These are phyloP conservation scores for Dufourea novaeangliae DNA, from an alignment of 1,140 invertebrate genomes.

Conservation along the genomic window DNA sequence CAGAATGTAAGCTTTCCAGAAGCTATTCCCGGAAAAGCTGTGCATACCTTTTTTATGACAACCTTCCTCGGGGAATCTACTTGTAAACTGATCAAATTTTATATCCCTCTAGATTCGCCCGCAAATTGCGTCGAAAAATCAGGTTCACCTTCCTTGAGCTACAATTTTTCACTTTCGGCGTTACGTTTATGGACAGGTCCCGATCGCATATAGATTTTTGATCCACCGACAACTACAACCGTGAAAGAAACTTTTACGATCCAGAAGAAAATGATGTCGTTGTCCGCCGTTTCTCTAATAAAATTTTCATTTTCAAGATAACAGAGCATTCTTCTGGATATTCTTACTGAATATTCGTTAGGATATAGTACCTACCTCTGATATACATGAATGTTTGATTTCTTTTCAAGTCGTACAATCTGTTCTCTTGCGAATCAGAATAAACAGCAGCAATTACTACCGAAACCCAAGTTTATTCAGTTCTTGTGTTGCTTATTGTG, in stretches of 20 bases:
- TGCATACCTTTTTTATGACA: constrained; percentile 4
- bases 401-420: too few species aligned
- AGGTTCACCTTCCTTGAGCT: background rate
- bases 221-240: background rate
- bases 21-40: background rate
- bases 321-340: background rate
- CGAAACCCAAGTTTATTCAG: too few species aligned
- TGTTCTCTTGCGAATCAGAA: too few species aligned
- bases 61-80: background rate
- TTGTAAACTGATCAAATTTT: constrained; percentile 25
- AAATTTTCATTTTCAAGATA: background rate
- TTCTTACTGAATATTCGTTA: background rate
- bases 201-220: background rate
- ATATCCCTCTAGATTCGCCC: constrained; percentile 12
- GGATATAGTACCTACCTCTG: background rate
- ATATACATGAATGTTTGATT: too few species aligned
- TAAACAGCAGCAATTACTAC: too few species aligned
- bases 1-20: background rate
- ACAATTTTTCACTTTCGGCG: background rate
- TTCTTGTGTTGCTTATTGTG: too few species aligned
- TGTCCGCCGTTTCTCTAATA: background rate
- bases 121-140: constrained; percentile 19
- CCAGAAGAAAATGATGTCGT: too few species aligned
- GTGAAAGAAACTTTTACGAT: background rate
- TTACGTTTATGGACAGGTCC: background rate